phyloP scores from a whole-genome alignment of 2,797 vertebrate species.

The Rhodeus uyekii region DNA sequence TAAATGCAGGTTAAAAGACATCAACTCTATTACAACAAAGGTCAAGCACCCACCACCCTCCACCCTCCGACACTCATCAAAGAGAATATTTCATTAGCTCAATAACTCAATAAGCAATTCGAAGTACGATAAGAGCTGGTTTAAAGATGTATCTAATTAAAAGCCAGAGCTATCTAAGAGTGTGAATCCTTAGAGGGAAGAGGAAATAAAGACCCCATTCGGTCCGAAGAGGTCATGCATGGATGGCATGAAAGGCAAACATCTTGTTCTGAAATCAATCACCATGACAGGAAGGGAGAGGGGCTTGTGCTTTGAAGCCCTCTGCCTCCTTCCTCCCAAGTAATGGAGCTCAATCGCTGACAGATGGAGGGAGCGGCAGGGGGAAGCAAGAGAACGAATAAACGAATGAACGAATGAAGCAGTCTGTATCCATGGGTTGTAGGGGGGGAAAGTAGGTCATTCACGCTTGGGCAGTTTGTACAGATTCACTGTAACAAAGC shows the following conservation, averaged over 20 bases:
- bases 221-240: conserved; percentile 45
- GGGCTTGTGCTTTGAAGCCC: conserved; percentile 61
- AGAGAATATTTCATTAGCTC: conserved; percentile 41
- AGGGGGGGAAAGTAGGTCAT: conserved; percentile 37
- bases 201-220: conserved; percentile 42
- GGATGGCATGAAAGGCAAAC: conserved; percentile 58
- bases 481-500: conserved; percentile 39
- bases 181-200: conserved; percentile 38
- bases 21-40: conserved; percentile 39
- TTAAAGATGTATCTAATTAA: conserved; percentile 43
- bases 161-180: conserved; percentile 45
- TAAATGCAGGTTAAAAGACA: conserved; percentile 35
- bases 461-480: conserved; percentile 14
- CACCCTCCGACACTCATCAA: conserved; percentile 9
- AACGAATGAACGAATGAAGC: conserved; percentile 24
- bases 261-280: conserved; percentile 59
- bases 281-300: conserved; percentile 45
- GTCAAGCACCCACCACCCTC: conserved; percentile 20
- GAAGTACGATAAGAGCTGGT: conserved; percentile 18
- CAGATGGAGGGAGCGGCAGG: conserved; percentile 63
- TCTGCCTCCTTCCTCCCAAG: conserved; percentile 59
- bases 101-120: conserved; percentile 21
- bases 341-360: conserved; percentile 69
- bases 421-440: conserved; percentile 16
- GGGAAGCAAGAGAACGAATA: background rate